A percentile compares a stretch with the other conserved stretches of the same genome.
Conservation (phyloP, 2,888 invertebrate species). For the Eledone cirrhosa region DNA sequence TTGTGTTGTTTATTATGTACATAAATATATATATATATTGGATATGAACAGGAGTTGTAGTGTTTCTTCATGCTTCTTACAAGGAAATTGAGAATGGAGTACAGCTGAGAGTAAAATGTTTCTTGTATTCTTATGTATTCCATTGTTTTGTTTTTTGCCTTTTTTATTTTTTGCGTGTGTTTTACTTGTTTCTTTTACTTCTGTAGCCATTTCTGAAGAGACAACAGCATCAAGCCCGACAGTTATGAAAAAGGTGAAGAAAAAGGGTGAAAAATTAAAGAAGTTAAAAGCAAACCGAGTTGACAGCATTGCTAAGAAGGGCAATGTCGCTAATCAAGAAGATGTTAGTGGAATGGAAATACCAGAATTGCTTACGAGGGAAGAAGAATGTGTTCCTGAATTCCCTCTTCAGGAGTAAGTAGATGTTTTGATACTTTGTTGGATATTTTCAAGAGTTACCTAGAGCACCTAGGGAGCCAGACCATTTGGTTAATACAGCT, state of each 20-base stretch:
- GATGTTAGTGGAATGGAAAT: conserved; percentile 35
- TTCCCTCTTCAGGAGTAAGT: conserved; percentile 46
- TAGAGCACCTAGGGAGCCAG: too few relatives aligned
- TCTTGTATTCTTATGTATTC: too few relatives aligned
- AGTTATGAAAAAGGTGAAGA: conserved; percentile 47
- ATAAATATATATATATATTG: too few relatives aligned
- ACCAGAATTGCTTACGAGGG: conserved; percentile 35
- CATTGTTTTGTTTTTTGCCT: neutral
- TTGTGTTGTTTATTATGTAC: too few relatives aligned
- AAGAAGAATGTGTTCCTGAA: conserved; percentile 42
- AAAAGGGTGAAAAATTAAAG: conserved; percentile 48
- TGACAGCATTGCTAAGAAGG: conserved; percentile 15
- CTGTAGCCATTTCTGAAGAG: neutral
- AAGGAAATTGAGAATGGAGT: too few relatives aligned
- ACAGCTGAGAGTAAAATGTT: too few relatives aligned
- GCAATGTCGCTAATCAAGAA: conserved; percentile 20
- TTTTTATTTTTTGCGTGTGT: neutral
- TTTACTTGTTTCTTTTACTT: neutral
- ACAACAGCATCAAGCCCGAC: conserved; percentile 19
- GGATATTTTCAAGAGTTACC: neutral
- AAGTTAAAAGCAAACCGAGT: conserved; percentile 36
- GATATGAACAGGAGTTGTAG: too few relatives aligned
- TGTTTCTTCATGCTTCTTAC: too few relatives aligned
- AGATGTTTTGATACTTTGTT: neutral
- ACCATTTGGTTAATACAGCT: too few relatives aligned